Base-by-base conservation (phyloP, 37 sponge, comb jelly and placozoan genomes). In the Halichondria panicea region DNA sequence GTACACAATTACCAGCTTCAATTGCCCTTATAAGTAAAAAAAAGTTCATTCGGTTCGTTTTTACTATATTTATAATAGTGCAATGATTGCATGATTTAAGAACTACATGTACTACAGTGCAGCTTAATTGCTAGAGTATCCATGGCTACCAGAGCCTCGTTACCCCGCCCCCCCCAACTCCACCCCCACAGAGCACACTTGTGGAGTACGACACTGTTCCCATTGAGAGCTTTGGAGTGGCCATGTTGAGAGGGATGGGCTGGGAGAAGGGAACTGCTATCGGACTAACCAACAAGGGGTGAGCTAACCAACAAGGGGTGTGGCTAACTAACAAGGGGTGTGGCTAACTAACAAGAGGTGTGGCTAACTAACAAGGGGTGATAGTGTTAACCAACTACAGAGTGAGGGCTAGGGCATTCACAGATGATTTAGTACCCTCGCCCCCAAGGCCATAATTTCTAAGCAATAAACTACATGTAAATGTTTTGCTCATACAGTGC, bases 181-280 rank as follows among this genome's bases (percentile, higher is more conserved):
- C 53, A 27, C 6, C 1, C n/a, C 31, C 13, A n/a, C 54, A 95
- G 93, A 93, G 94, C 53, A 88, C 86, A 27, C 25, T 76, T 35
- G 87, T 85, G 46, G 99, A 98, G 27, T 98, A 98, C 74, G 84
- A 89, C 0, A 69, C 79, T 11, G 84, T 95, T 79, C 96, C 96
- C 21, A 75, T 98, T 15, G 83, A 68, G 21, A 48, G 72, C 35
- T 95, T 98, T 88, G 99, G 96, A 12, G 71, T 65, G 45, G 99
- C 99, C 15, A 52, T 93, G 76, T 58, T 98, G 73, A 77, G 75
- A 43, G 99, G 99, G 22, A 98, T 98, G 99, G 99, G 99, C 0
- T 98, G 99, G 99, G 83, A 82, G 70, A 71, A 88, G 31, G 96
- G 94, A 66, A 74, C 87, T 28, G 90, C 88, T 19, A 84, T 98